Evolutionary conservation across 2,888 invertebrate genomes (phyloP).

Genomic region (Dastarcus helophoroides): DNA sequence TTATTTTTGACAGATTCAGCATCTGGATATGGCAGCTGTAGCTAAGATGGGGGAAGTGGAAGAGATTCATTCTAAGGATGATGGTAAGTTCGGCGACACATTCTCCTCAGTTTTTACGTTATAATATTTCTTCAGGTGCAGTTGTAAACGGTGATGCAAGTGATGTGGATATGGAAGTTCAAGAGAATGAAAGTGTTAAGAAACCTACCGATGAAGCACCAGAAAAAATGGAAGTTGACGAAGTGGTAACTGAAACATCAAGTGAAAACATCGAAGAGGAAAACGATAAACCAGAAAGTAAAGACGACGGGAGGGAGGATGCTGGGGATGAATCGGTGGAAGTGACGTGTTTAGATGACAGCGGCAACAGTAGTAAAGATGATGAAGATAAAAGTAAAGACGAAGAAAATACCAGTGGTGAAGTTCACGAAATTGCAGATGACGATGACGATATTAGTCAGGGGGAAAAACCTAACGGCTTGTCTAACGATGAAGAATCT

Average conservation of each 20-base stretch:
- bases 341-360: too few species aligned
- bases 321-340: constrained; percentile 4
- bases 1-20: constrained; percentile 7
- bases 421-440: constrained; percentile 24
- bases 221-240: constrained; percentile 27
- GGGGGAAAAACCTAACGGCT: constrained; percentile 18
- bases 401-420: constrained; percentile 18
- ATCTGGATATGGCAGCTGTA: constrained; percentile 34
- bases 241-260: constrained; percentile 18
- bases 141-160: constrained; percentile 31
- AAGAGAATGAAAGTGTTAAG: constrained; percentile 16
- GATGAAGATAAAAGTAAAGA: constrained; percentile 1
- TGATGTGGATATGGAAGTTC: constrained; percentile 22
- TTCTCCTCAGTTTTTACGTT: too few species aligned
- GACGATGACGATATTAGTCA: constrained; percentile 19
- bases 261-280: constrained; percentile 13
- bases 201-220: constrained; percentile 13
- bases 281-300: constrained; percentile 6
- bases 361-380: constrained; percentile 3
- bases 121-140: constrained; percentile 16
- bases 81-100: constrained; percentile 24
- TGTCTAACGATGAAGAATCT: constrained; percentile 17
- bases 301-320: constrained; percentile 5
- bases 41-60: constrained; percentile 37
- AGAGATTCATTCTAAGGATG: constrained; percentile 34